These are phyloP conservation scores for Rhyacichthys aspro DNA, from an alignment of 2,797 vertebrate species.

Conservation along the genomic window DNA sequence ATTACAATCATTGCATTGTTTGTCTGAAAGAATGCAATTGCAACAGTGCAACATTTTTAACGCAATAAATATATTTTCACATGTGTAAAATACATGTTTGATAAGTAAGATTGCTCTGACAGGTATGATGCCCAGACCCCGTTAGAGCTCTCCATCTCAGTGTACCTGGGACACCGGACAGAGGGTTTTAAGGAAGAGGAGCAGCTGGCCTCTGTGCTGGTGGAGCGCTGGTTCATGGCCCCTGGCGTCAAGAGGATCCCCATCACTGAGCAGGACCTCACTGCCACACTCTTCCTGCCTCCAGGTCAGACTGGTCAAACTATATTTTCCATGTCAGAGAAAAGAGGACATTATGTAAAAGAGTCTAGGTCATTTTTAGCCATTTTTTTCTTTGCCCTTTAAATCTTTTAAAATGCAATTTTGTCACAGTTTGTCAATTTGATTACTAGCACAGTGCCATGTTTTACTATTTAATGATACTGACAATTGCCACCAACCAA, in stretches of 20 bases:
- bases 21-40: constrained; percentile 17
- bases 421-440: no score
- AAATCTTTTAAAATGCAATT: no score
- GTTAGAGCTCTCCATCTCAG: constrained; percentile 63
- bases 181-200: constrained; percentile 52
- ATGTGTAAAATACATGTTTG: no score
- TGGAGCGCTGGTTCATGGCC: constrained; percentile 73
- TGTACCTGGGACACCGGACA: constrained; percentile 59
- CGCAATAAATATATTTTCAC: constrained; percentile 60
- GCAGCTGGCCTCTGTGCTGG: constrained; percentile 46
- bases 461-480: no score
- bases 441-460: no score
- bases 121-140: constrained; percentile 67
- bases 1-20: no score
- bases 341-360: no score
- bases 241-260: constrained; percentile 68
- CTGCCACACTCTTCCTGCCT: constrained; percentile 73
- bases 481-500: no score
- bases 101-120: background rate
- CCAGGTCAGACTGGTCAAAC: constrained; percentile 60
- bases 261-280: constrained; percentile 55
- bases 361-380: no score
- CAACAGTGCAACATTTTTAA: no score
- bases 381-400: no score
- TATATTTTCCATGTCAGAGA: background rate